Conservation (phyloP, 2,113 vertebrate genomes). For the Neogale vison region DNA sequence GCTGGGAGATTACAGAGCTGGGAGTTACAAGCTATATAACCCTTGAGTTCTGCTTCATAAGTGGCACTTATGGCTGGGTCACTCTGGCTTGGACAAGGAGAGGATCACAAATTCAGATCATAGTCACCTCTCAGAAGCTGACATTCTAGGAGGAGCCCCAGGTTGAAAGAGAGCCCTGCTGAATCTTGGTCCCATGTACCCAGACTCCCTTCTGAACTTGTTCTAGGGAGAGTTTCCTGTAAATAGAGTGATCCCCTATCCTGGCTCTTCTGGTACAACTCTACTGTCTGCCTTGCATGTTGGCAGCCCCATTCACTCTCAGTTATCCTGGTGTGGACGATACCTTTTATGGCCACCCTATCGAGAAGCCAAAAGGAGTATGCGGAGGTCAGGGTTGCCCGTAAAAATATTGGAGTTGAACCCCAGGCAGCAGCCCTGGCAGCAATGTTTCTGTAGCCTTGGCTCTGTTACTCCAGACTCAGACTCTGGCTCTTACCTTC, state of each 20-base stretch:
- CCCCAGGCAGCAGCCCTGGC: neutral
- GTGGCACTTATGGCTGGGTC: neutral
- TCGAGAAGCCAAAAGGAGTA: neutral
- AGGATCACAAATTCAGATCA: neutral
- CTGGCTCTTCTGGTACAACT: neutral
- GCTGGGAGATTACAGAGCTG: neutral
- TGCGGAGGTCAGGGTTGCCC: no score
- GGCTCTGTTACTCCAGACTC: neutral
- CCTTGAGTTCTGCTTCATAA: neutral
- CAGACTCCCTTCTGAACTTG: neutral
- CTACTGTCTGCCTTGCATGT: accelerated
- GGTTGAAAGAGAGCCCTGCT: neutral
- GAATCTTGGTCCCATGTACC: neutral
- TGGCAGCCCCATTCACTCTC: neutral
- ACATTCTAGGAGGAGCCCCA: neutral
- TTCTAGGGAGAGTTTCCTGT: neutral
- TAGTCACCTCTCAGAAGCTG: neutral
- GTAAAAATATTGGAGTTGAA: neutral
- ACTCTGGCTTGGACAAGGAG: neutral
- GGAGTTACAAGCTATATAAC: neutral
- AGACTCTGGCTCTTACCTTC: neutral
- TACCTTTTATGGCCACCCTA: neutral
- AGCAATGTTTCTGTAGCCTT: neutral
- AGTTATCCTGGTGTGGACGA: neutral
- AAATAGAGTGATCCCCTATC: neutral